A percentile compares a stretch with the other conserved stretches of the same genome.
phyloP scores from a whole-genome alignment of 2,113 vertebrate genomes.

The Camelus dromedarius region DNA sequence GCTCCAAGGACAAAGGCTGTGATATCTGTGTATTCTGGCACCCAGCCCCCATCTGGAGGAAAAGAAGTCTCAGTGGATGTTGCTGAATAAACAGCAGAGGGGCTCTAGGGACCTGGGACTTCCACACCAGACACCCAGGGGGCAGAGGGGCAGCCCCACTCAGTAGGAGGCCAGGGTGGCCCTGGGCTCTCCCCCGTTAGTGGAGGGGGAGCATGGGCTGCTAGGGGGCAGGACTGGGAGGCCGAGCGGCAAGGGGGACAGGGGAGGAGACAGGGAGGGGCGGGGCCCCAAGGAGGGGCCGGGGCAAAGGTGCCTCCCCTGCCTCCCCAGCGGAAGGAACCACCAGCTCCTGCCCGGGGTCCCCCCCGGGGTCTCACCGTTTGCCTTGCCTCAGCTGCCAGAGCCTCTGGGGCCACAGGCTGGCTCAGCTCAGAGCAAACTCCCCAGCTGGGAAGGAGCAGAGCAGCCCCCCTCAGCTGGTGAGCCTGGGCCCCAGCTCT shows the following conservation, averaged over 20 bases:
- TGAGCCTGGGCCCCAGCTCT: neutral
- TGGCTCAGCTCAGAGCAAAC: neutral
- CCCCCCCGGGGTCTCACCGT: accelerated
- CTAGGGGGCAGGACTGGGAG: neutral
- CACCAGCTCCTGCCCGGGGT: neutral
- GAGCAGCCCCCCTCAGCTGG: neutral
- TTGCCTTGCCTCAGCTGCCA: neutral
- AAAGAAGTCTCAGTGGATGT: neutral
- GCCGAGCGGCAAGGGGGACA: neutral
- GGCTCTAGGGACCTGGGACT: neutral
- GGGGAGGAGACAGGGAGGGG: neutral
- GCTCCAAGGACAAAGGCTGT: neutral
- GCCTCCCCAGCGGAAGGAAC: accelerated
- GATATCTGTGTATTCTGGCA: neutral
- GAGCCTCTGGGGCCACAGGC: neutral
- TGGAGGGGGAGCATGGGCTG: neutral
- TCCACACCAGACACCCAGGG: neutral
- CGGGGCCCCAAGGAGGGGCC: neutral
- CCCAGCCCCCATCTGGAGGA: neutral
- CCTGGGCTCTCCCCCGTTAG: neutral
- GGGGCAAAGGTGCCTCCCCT: neutral
- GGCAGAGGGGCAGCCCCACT: accelerated
- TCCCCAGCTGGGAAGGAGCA: neutral
- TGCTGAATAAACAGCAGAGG: neutral
- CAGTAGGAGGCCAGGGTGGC: neutral